These are phyloP conservation scores for Pseudonaja textilis DNA, from an alignment of 2,113 vertebrate species.

Conservation along the genomic window DNA sequence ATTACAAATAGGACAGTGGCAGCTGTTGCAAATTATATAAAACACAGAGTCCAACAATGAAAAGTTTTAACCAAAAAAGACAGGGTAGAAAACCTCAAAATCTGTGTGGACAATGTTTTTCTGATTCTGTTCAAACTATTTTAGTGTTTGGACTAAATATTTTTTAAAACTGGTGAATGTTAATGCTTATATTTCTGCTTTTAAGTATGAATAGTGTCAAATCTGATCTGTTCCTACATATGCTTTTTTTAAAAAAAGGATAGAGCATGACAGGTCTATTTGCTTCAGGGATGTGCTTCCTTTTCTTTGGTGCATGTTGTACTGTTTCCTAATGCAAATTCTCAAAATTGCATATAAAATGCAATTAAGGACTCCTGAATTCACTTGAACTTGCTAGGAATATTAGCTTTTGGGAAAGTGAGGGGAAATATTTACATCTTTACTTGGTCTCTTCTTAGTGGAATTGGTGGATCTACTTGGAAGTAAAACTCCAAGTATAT, in stretches of 20 bases:
- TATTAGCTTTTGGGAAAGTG: not conserved
- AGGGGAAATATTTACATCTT: not conserved
- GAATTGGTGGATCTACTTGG: not conserved
- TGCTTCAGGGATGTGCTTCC: not conserved
- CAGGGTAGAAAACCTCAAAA: not conserved
- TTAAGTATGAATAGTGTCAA: not conserved
- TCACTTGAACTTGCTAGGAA: conserved; percentile 14
- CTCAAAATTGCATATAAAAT: not conserved
- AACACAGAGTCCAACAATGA: not conserved
- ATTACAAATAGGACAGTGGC: not conserved
- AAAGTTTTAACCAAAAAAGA: not conserved
- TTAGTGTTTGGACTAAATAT: not conserved
- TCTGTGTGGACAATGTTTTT: not conserved
- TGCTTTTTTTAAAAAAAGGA: not conserved
- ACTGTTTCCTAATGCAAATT: not conserved
- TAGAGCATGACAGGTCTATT: not conserved
- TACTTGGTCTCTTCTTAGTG: not conserved
- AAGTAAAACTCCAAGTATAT: not conserved
- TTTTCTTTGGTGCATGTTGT: not conserved
- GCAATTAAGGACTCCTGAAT: not conserved
- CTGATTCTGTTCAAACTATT: not conserved
- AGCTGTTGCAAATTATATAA: not conserved
- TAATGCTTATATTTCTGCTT: not conserved
- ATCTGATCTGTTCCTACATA: not conserved
- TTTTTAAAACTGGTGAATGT: not conserved